phyloP scores from a whole-genome alignment of 2,797 vertebrate species.

The Macropus fuliginosus region DNA sequence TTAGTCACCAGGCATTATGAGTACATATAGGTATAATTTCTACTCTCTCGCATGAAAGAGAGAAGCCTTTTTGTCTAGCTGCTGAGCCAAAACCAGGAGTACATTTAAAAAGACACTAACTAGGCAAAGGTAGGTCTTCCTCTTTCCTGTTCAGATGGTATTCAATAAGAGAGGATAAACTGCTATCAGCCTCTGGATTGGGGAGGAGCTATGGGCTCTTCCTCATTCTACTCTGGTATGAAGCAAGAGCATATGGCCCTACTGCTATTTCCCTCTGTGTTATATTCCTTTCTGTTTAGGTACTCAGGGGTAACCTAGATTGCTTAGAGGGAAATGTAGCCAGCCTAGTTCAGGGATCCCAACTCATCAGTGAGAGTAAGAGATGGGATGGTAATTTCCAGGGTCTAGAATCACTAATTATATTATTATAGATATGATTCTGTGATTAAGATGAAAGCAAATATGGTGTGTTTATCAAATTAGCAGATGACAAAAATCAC shows the following conservation, averaged over 20 bases:
- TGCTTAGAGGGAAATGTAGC: too few species aligned
- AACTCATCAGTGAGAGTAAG: neutral
- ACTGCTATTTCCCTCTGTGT: neutral
- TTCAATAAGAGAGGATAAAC: neutral
- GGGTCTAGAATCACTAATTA: neutral
- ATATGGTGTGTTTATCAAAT: neutral
- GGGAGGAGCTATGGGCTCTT: neutral
- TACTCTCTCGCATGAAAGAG: neutral
- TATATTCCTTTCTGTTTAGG: neutral
- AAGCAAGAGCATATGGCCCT: neutral
- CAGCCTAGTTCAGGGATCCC: neutral
- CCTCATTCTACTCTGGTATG: neutral
- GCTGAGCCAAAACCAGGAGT: neutral
- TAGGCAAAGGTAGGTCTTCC: neutral
- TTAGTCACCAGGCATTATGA: neutral
- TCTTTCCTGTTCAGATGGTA: neutral
- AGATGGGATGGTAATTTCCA: too few species aligned
- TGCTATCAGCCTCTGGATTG: neutral
- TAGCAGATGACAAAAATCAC: neutral
- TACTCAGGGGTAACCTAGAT: too few species aligned
- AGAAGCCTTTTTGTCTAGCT: neutral
- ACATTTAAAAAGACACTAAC: neutral
- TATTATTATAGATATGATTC: neutral
- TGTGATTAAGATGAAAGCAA: neutral
- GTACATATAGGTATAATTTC: neutral